Evolutionary conservation across 2,888 invertebrate species (phyloP).

Genomic region (Syritta pipiens): DNA sequence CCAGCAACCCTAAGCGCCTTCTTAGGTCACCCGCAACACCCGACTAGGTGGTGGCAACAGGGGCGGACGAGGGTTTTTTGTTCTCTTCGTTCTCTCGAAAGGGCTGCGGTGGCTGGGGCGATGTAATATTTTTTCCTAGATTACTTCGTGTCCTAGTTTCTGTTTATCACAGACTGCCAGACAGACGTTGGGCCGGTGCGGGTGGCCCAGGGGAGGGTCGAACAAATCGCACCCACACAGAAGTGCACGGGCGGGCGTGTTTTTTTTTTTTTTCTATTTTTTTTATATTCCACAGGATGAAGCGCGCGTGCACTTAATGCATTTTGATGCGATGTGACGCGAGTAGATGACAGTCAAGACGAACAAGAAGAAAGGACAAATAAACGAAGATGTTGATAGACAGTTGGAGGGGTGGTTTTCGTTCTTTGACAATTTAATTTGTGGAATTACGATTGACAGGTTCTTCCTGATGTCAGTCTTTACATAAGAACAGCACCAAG

Average conservation of each 20-base stretch:
- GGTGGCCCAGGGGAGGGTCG: background rate
- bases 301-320: conserved; percentile 52
- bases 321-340: conserved; percentile 34
- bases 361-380: too few relatives aligned
- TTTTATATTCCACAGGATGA: conserved; percentile 1
- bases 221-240: background rate
- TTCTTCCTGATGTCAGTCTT: too few relatives aligned
- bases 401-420: too few relatives aligned
- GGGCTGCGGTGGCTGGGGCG: conserved; percentile 26
- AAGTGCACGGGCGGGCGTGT: background rate
- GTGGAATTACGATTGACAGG: too few relatives aligned
- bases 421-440: too few relatives aligned
- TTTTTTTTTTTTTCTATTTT: conserved; percentile 17
- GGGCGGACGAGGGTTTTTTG: too few relatives aligned
- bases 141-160: conserved; percentile 68
- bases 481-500: too few relatives aligned
- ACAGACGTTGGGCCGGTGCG: conserved; percentile 33
- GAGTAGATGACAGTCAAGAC: too few relatives aligned
- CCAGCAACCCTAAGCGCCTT: conserved; percentile 39
- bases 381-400: too few relatives aligned
- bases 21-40: conserved; percentile 50
- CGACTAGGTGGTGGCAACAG: too few relatives aligned
- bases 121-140: conserved; percentile 66
- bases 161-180: conserved; percentile 56
- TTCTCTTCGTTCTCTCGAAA: too few relatives aligned